A percentile compares a stretch with the other conserved stretches of the same genome.
Conservation (phyloP, 2,888 invertebrate genomes). For the Apantesis nais region DNA sequence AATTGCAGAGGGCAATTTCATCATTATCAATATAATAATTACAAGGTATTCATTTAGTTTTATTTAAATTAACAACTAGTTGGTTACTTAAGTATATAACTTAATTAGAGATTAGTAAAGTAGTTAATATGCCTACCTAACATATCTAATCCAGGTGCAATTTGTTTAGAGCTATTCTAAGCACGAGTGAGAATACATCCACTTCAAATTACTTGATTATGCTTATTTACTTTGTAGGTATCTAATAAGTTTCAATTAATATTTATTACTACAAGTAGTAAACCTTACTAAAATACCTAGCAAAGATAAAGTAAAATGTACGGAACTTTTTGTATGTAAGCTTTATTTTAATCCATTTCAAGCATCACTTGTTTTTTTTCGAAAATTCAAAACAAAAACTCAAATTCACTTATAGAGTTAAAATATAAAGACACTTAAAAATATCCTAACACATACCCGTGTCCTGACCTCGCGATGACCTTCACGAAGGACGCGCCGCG, state of each 20-base stretch:
- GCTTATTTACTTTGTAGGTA: neutral
- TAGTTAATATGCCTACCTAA: neutral
- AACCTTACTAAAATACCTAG: neutral
- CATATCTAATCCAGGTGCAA: neutral
- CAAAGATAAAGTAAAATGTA: neutral
- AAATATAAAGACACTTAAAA: neutral
- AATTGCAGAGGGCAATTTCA: too few species aligned
- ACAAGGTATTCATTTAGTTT: neutral
- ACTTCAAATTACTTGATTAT: neutral
- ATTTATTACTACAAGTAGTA: neutral
- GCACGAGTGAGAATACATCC: too few species aligned
- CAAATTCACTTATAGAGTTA: neutral
- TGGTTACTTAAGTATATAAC: too few species aligned
- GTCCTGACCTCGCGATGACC: constrained; percentile 51
- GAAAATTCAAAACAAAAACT: neutral
- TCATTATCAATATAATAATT: neutral
- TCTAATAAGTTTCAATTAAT: neutral
- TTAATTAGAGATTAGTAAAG: neutral
- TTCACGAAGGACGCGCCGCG: constrained; percentile 69
- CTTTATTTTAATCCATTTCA: neutral
- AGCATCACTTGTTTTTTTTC: neutral
- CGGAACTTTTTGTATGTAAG: neutral
- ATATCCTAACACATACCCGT: constrained; percentile 24
- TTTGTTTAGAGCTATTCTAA: too few species aligned
- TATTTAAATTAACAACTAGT: neutral